Base-by-base conservation (phyloP, 2,888 invertebrate species). In the Eupithecia tripunctaria region DNA sequence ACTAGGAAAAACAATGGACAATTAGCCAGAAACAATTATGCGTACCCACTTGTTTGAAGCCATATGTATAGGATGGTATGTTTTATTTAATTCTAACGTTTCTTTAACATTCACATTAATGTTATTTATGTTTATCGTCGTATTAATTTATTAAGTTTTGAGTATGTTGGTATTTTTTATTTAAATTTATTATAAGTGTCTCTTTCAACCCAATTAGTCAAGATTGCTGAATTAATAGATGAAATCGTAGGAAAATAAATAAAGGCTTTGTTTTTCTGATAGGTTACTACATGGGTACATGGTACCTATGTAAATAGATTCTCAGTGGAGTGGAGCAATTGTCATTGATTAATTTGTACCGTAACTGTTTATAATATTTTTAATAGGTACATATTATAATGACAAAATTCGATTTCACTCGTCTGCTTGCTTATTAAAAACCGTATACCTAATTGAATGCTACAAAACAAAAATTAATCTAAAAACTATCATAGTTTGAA, bases 1-100 rank as follows among this genome's bases (percentile, higher is more conserved):
- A 56, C 64, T 56, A 56, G 51, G 51, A 51, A 51, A 73, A 21
- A 74, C 73, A 74, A 74, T 74, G 68, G 36, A 32, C 60, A 71
- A 74, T 74, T 68, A 66, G 25, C 64, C 59, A 63, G 70, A 15
- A 56, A 41, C 51, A 70, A 72, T 68, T 43, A 68, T 18, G 56
- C 25, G 56, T 56, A 56, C 56, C 56, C 56, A 56, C 21, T 56
- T 56, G 25, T 25, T 56, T 25, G 51, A 51, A 51, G 25, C 25
- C 25, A 14, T 56, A 56, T 25, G 25, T 56, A 21, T 51, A 47
- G 47, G 8, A 18, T n/a, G 47, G 7, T 51, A 47, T 51, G 25
- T 27, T 60, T 60, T 60, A 8, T 60, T 60, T 60, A 60, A 29
- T 60, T 18, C 18, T 60, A 60, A 60, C 27, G 29, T 29, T 29